Percentiles rank a stretch among this genome's conserved stretches.
These are phyloP conservation scores for Furcula furcula DNA, from an alignment of 2,888 invertebrate genomes.

Conservation along the genomic window DNA sequence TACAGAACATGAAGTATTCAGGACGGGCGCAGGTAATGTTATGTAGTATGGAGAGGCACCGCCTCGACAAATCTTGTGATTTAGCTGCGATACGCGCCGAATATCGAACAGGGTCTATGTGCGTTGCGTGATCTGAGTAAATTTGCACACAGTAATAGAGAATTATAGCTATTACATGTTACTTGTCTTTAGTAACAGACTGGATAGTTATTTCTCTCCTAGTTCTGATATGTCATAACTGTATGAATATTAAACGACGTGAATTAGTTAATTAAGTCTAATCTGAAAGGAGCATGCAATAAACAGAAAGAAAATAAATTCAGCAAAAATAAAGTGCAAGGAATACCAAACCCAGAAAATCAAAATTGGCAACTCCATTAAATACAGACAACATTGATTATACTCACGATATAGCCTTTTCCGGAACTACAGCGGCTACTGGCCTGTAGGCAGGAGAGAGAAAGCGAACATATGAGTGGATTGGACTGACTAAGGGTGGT, in stretches of 20 bases:
- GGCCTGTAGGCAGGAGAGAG: conserved; percentile 86
- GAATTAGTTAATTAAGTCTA: not conserved
- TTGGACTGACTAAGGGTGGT: conserved; percentile 66
- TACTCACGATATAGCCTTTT: conserved; percentile 97
- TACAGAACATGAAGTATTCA: conserved; percentile 79
- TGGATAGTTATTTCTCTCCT: conserved; percentile 15
- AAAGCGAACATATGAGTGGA: conserved; percentile 81
- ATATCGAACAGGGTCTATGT: conserved; percentile 73
- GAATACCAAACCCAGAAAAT: conserved; percentile 42
- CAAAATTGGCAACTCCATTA: conserved; percentile 34
- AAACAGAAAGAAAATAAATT: conserved; percentile 2
- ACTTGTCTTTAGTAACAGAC: conserved; percentile 24
- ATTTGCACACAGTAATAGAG: conserved; percentile 73
- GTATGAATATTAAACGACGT: not conserved
- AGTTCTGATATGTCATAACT: conserved; percentile 20
- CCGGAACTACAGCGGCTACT: conserved; percentile 96
- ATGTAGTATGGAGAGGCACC: conserved; percentile 70
- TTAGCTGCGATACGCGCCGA: conserved; percentile 77
- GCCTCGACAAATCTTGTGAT: conserved; percentile 80
- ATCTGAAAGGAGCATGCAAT: not conserved
- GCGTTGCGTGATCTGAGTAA: conserved; percentile 75
- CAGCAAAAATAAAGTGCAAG: conserved; percentile 35
- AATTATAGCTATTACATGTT: conserved; percentile 62
- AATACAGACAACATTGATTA: conserved; percentile 70
- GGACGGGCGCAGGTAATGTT: conserved; percentile 74